phyloP scores from a whole-genome alignment of 2,797 vertebrate genomes.

The Rallus crepitans region DNA sequence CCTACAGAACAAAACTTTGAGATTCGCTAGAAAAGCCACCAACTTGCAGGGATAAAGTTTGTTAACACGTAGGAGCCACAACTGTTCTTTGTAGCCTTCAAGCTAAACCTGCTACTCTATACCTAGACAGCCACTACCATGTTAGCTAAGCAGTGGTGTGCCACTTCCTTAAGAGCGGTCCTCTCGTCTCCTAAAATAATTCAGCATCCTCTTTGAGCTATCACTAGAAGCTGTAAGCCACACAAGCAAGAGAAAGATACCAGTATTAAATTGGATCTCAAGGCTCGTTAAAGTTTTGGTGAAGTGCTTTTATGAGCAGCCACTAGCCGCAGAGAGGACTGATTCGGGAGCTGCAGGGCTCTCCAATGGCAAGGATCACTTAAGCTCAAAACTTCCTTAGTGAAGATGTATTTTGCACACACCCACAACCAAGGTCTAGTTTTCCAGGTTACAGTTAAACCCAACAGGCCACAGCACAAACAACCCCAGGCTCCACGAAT shows the following conservation, averaged over 20 bases:
- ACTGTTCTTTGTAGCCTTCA: not conserved
- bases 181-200: not conserved
- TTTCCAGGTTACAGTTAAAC: not conserved
- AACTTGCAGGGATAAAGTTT: conserved; percentile 23
- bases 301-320: not conserved
- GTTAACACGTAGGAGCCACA: conserved; percentile 15
- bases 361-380: not conserved
- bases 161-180: not conserved
- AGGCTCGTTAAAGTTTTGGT: not conserved
- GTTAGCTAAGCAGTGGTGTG: not conserved
- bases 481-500: accelerated
- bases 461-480: not conserved
- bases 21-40: conserved; percentile 13
- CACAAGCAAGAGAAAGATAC: not conserved
- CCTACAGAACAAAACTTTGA: conserved; percentile 36
- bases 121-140: not conserved
- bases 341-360: not conserved
- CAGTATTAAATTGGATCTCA: not conserved
- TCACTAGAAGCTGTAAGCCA: not conserved
- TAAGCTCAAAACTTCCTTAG: not conserved
- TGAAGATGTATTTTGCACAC: not conserved
- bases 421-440: not conserved
- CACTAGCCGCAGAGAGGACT: not conserved
- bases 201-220: not conserved
- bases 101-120: not conserved